Percentiles rank a stretch among this genome's conserved stretches.
Evolutionary conservation across 1,140 invertebrate species (phyloP).

Genomic region (Neodiprion fabricii): DNA sequence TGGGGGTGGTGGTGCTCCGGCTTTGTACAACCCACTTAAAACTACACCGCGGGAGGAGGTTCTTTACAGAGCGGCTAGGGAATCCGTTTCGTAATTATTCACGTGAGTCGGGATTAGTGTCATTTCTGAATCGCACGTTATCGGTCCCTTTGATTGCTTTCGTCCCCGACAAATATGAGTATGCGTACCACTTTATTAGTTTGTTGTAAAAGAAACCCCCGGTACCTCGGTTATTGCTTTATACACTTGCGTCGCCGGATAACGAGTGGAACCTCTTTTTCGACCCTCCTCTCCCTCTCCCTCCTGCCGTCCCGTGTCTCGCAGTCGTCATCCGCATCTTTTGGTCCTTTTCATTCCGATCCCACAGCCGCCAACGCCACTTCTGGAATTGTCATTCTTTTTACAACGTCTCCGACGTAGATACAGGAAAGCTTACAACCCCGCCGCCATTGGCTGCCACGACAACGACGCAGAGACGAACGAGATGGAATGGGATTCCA

Average conservation of each 20-base stretch:
- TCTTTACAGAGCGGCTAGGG: background rate
- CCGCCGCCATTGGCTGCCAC: constrained; percentile 14
- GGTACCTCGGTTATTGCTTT: too few species aligned
- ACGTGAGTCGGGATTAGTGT: background rate
- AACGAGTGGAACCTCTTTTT: background rate
- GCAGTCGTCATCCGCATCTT: constrained; percentile 9
- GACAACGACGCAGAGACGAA: constrained; percentile 6
- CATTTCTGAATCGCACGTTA: too few species aligned
- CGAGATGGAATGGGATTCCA: constrained; percentile 13
- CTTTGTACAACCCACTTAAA: background rate
- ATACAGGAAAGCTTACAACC: constrained; percentile 10
- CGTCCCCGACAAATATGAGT: too few species aligned
- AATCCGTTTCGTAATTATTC: background rate
- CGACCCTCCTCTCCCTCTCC: background rate
- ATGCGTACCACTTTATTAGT: too few species aligned
- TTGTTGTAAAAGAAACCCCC: too few species aligned
- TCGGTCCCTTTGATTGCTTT: too few species aligned
- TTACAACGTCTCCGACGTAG: constrained; percentile 30
- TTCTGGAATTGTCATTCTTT: constrained; percentile 35
- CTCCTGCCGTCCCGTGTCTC: background rate
- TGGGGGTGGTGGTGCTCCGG: background rate
- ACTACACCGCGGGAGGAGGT: background rate
- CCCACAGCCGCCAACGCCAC: constrained; percentile 21
- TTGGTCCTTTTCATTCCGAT: constrained; percentile 23
- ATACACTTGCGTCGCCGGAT: too few species aligned